These are phyloP conservation scores for Prosapia bicincta DNA, from an alignment of 2,888 invertebrate species.

Conservation along the genomic window DNA sequence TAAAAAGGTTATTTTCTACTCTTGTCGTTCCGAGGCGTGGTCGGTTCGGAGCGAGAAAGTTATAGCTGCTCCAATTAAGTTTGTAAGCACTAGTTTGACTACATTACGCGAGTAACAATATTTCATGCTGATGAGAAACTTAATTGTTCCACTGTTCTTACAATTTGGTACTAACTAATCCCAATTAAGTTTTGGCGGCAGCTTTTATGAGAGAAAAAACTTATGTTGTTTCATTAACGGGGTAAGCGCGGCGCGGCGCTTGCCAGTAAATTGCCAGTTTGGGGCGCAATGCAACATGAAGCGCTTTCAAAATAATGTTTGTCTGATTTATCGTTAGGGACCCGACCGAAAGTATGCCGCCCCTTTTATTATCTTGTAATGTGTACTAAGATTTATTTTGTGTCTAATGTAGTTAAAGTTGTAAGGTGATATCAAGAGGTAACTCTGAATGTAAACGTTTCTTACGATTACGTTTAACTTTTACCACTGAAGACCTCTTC, in stretches of 20 bases:
- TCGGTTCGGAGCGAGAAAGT: constrained; percentile 11
- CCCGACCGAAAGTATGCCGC: neutral
- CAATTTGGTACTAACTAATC: constrained; percentile 2
- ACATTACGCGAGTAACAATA: constrained; percentile 23
- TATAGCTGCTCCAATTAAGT: constrained; percentile 20
- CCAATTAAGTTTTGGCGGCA: constrained; percentile 2
- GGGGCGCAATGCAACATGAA: neutral
- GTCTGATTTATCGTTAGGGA: neutral
- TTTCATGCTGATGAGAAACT: constrained; percentile 24
- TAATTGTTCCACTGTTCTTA: constrained; percentile 12
- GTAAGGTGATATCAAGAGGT: too few relatives aligned
- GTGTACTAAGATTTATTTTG: too few relatives aligned
- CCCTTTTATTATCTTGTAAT: too few relatives aligned
- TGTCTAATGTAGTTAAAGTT: too few relatives aligned
- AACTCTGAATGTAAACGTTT: too few relatives aligned
- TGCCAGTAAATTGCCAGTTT: neutral
- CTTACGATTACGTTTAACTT: too few relatives aligned
- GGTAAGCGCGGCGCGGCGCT: too few relatives aligned
- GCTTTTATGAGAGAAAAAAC: neutral
- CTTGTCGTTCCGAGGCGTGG: constrained; percentile 15
- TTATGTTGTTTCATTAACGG: neutral
- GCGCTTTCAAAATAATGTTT: neutral
- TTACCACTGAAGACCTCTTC: too few relatives aligned
- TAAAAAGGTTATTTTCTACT: constrained; percentile 14
- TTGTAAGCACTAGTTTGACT: constrained; percentile 17